phyloP scores from a whole-genome alignment of 2,113 vertebrate species.

The Rattus rattus region DNA sequence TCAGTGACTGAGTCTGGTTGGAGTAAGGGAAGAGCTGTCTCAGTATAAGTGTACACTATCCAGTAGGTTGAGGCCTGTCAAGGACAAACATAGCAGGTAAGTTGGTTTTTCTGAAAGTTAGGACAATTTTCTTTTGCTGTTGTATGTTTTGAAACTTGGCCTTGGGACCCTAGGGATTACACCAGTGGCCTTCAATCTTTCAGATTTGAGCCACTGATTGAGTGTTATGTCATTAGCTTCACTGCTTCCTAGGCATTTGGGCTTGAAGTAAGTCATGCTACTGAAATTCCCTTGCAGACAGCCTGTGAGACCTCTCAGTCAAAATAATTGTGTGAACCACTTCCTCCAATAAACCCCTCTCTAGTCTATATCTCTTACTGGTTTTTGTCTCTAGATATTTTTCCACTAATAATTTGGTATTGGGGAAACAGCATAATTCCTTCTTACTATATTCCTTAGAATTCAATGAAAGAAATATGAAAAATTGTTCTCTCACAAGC shows the following conservation, averaged over 20 bases:
- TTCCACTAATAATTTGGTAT: background rate
- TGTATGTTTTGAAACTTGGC: background rate
- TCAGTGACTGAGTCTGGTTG: background rate
- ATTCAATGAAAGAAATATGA: background rate
- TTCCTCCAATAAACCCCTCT: background rate
- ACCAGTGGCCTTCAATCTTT: background rate
- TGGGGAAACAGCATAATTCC: background rate
- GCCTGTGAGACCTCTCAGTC: background rate
- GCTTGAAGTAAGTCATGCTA: background rate
- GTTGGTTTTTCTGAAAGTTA: background rate
- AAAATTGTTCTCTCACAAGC: background rate
- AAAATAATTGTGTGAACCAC: background rate
- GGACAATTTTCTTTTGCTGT: background rate
- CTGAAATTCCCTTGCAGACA: background rate
- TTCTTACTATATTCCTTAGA: constrained; percentile 3
- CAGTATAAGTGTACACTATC: background rate
- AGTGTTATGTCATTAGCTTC: background rate
- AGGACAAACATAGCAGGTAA: background rate
- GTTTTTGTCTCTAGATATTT: background rate
- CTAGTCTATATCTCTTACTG: background rate
- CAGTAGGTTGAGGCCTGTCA: too few relatives aligned
- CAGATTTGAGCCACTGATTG: background rate
- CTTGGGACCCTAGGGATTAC: background rate
- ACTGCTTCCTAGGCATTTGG: background rate
- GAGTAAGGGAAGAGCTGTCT: background rate